Base-by-base conservation (phyloP, 2,888 invertebrate species). In the Apodemia mormo region DNA sequence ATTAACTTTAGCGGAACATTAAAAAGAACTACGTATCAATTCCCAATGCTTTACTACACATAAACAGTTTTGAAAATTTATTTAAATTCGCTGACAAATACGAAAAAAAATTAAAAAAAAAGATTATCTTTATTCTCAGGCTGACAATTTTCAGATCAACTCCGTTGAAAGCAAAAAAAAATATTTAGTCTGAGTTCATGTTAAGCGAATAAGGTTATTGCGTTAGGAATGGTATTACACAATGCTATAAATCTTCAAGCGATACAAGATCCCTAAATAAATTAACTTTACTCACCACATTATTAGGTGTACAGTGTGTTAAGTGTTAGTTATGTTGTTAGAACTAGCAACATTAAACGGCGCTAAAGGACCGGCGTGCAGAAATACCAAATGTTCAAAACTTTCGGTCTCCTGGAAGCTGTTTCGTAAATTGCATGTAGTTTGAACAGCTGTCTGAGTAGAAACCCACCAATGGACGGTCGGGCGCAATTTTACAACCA, bases 381-480 rank as follows among this genome's bases (percentile, higher is more conserved):
- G 81, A 83, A 85, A 85, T 83, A 86, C 85, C 83, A 84, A 83
- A 86, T 78, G 84, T 81, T 79, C 78, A 76, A 82, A 88, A 85
- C 79, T 87, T 85, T 83, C 68, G 80, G 82, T 82, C 78, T 80
- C 74, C 74, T 76, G 79, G 78, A 82, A 83, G 83, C 83, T 80
- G 82, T 85, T 84, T 78, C 80, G 81, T 83, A 87, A 49, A 89
- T 88, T 87, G 85, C 83, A 84, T 78, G 85, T 85, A 87, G 88
- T 88, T 88, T 87, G 83, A 82, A 81, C 76, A 79, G 80, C 76
- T 82, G 78, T 77, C 75, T 81, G 80, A 81, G 84, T 79, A 84
- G 83, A 84, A 83, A 85, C 30, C 81, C 78, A 77, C 84, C 87
- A 88, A 88, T 88, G 86, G 82, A 79, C 77, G 49, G 14, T 14